A percentile compares a stretch with the other conserved stretches of the same genome.
These are phyloP conservation scores for Trinorchestia longiramus DNA, from an alignment of 1,140 invertebrate species.

Conservation along the genomic window DNA sequence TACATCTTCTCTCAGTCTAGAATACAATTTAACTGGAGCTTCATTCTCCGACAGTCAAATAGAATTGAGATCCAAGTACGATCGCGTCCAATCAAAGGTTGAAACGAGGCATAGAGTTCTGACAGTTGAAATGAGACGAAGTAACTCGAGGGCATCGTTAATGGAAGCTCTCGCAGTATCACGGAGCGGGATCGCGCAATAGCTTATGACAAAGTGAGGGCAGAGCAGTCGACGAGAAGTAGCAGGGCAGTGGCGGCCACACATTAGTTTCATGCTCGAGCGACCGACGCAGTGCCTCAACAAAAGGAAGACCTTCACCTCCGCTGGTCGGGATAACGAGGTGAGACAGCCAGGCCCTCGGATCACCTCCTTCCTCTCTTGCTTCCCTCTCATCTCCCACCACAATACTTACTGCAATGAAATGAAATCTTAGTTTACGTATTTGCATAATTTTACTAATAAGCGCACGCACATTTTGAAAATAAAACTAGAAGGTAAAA, in stretches of 20 bases:
- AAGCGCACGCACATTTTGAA: not conserved
- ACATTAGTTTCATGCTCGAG: constrained; percentile 32
- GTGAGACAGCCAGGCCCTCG: not conserved
- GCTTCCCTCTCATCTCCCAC: not conserved
- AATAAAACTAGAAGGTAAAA: not conserved
- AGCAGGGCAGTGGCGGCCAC: not conserved
- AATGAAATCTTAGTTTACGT: not conserved
- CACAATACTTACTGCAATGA: not conserved
- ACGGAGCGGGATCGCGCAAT: not conserved
- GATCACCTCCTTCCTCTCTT: not conserved
- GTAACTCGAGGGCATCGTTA: not conserved
- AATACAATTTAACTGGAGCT: not conserved
- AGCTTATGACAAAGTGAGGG: constrained; percentile 13
- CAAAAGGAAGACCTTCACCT: constrained; percentile 53
- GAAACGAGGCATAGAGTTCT: not conserved
- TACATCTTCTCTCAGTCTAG: not conserved
- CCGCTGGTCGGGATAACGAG: constrained; percentile 31
- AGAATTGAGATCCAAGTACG: not conserved
- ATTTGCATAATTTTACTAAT: not conserved
- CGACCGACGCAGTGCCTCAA: not conserved
- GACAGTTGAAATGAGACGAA: not conserved
- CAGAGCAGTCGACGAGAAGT: not conserved
- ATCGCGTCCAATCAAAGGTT: not conserved
- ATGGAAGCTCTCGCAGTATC: not conserved
- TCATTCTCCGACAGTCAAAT: not conserved